Base-by-base conservation (phyloP, 2,888 invertebrate genomes). In the Exephanes ischioxanthus region DNA sequence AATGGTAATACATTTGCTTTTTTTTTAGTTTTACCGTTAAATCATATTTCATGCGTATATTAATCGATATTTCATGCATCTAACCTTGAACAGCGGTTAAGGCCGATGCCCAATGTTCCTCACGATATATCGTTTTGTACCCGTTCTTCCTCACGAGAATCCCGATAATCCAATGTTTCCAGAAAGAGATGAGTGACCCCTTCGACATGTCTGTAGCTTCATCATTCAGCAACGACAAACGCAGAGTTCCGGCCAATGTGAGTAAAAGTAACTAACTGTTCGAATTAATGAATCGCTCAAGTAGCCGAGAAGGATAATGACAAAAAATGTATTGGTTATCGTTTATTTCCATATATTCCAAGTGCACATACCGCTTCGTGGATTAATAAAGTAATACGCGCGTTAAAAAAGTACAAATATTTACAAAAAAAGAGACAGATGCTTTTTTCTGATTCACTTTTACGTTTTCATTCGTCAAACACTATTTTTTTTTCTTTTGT, bases 391-490 rank as follows among this genome's bases (percentile, higher is more conserved):
- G 48, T 89, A 19, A 88, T 89, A 85, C 63, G 87, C 89, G 88
- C 88, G 89, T 90, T 89, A 92, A 92, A 92, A 92, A 92, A 92
- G 92, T 92, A 92, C 90, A 92, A 92, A 92, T 92, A 92, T 92
- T 92, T 92, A 92, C 92, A 92, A 92, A 92, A 89, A 91, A 90
- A 76, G 55, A 83, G 81, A 80, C 61, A 61, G 53, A 67, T 85
- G 67, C 72, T 78, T 79, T 73, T 70, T 48, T 37, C 41, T 71
- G 55, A 63, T 70, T 63, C 22, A 26, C 48, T 53, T 70, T 73
- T 55, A 45, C 19, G 4, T 45, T 58, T 16, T 26, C 11, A 22
- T 68, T 58, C 66, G 41, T 80, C 16, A 51, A 41, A 48, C 63
- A 66, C 66, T 9, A 30, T 30, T 58, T 37, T 37, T 37, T 22